Conservation (phyloP, 2,113 vertebrate species). For the Nibea albiflora region DNA sequence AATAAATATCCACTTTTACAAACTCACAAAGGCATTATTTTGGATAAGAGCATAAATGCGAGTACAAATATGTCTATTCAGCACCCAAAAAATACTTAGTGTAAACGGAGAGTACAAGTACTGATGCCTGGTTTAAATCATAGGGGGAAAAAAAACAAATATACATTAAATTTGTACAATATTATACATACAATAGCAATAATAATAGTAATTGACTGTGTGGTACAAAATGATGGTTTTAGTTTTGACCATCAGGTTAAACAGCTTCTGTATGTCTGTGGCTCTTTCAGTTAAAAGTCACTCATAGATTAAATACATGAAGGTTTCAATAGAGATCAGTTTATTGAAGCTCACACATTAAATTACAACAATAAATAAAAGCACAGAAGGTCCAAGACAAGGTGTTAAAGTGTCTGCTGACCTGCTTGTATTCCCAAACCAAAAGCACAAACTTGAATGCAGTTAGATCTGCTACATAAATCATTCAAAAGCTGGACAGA, state of each 20-base stretch:
- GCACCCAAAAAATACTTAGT: background rate
- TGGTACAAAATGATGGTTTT: background rate
- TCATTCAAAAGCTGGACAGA: conserved; percentile 31
- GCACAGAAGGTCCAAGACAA: conserved; percentile 16
- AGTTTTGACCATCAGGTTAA: background rate
- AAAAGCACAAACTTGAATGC: conserved; percentile 21
- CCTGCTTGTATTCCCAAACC: conserved; percentile 12
- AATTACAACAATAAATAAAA: conserved; percentile 28
- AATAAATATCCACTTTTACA: background rate
- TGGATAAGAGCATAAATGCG: background rate
- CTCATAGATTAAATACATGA: background rate
- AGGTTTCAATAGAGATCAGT: conserved; percentile 19
- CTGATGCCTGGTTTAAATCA: background rate
- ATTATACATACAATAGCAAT: no score
- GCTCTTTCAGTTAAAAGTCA: background rate
- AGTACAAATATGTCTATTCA: background rate
- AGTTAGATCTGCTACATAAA: conserved; percentile 36
- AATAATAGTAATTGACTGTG: background rate
- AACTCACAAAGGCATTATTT: background rate
- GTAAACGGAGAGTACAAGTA: background rate
- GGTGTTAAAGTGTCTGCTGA: background rate
- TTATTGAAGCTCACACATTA: conserved; percentile 55
- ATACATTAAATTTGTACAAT: background rate
- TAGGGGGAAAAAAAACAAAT: background rate
- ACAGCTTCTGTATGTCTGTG: background rate